Base-by-base conservation (phyloP, 1,140 invertebrate species). In the Calephelis virginiensis region DNA sequence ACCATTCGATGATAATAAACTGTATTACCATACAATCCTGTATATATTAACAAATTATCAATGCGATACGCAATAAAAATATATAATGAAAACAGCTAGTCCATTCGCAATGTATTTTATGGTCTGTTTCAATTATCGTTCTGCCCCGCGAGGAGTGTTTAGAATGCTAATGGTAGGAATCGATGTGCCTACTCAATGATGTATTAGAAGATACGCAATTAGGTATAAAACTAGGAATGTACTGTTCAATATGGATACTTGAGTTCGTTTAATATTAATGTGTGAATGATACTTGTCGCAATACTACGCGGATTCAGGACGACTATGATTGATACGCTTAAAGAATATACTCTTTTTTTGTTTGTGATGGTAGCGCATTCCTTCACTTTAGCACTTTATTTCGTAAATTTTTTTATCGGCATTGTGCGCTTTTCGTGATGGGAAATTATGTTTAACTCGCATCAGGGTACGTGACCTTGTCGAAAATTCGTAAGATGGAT, bases 131-230 rank as follows among this genome's bases (percentile, higher is more conserved):
- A 81, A 81, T 85, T 82, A 81, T 80, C 80, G 70, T 68, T 69
- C 60, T 61, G 49, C 49, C 17, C 17, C 49, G 14, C 63, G 68
- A 71, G 70, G 62, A 74, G 78, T 76, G 73, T 74, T 79, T 77
- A 76, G 78, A 82, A 86, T 81, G 82, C 79, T 84, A 84, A 86
- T 84, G 79, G 71, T 78, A 75, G 72, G 66, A 72, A 81, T 82
- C 80, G 77, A 80, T 83, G 63, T 69, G 56, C 62, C 28, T 71
- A 79, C 69, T 76, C 72, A 61, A 43, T 67, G 70, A 73, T 67
- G 38, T 70, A 28, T 38, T 69, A 49, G 49, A 53, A 78, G 72
- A 78, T 53, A 28, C 61, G 45, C 43, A 14, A 53, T 13, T 73
- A 71, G 71, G 73, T 59, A 75, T 11, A 60, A 59, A 59, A 59